Conservation (phyloP, 2,888 invertebrate species). For the Trissolcus brochymenae region DNA sequence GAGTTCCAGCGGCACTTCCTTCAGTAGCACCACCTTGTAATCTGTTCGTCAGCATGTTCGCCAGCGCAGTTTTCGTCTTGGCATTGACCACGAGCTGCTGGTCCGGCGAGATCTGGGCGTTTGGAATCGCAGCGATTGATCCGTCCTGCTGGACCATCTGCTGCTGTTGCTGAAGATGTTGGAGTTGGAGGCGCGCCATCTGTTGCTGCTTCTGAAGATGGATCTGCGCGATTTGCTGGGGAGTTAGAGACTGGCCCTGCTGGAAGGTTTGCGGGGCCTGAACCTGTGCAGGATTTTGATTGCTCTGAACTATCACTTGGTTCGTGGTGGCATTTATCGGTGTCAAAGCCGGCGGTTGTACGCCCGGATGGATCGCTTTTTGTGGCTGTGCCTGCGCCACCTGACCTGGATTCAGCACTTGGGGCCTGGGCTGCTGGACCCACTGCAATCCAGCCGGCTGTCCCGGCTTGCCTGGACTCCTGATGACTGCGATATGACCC, state of each 20-base stretch:
- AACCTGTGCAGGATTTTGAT: conserved; percentile 62
- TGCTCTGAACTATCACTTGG: conserved; percentile 67
- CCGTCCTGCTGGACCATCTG: conserved; percentile 72
- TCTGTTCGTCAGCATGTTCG: conserved; percentile 93
- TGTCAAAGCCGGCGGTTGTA: conserved; percentile 72
- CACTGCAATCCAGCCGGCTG: conserved; percentile 79
- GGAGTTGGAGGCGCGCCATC: conserved; percentile 69
- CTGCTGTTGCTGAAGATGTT: conserved; percentile 82
- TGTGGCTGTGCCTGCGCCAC: conserved; percentile 67
- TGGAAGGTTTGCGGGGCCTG: conserved; percentile 69
- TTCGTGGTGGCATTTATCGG: conserved; percentile 69
- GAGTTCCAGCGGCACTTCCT: conserved; percentile 77
- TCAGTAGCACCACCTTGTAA: conserved; percentile 79
- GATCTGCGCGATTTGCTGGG: conserved; percentile 77
- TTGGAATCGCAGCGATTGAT: conserved; percentile 65
- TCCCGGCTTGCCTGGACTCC: conserved; percentile 83
- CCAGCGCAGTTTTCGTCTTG: conserved; percentile 95
- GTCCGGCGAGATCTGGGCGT: conserved; percentile 72
- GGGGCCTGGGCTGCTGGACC: conserved; percentile 82
- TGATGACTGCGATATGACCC: conserved; percentile 83
- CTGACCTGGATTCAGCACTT: conserved; percentile 78
- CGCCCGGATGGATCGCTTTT: conserved; percentile 71
- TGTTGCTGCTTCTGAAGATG: conserved; percentile 77
- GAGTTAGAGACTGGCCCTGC: conserved; percentile 71
- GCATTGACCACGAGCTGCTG: conserved; percentile 84